Conservation (phyloP, 2,113 vertebrate species). For the Atractosteus spatula region DNA sequence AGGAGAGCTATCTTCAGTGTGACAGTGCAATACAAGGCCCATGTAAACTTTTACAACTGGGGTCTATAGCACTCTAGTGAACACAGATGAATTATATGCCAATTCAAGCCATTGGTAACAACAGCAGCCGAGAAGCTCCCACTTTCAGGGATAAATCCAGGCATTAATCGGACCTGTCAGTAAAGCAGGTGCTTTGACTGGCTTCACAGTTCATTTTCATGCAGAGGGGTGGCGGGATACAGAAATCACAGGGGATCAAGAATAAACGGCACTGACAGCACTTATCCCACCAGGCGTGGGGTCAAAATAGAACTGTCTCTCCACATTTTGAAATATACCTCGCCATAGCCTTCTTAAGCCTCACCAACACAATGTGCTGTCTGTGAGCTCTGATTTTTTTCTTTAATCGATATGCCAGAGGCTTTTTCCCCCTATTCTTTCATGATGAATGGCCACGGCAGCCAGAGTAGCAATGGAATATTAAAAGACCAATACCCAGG, state of each 20-base stretch:
- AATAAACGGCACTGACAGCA: conserved; percentile 70
- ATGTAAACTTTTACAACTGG: neutral
- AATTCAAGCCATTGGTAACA: conserved; percentile 40
- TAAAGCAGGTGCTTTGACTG: conserved; percentile 75
- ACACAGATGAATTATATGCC: conserved; percentile 59
- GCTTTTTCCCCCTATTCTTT: conserved; percentile 55
- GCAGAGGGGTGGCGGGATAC: conserved; percentile 59
- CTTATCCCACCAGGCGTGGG: conserved; percentile 62
- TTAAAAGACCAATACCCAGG: conserved; percentile 49
- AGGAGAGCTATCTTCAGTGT: neutral
- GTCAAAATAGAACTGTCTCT: conserved; percentile 68
- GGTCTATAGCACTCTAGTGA: conserved; percentile 37
- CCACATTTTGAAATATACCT: conserved; percentile 70
- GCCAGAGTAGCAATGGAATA: conserved; percentile 59
- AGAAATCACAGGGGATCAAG: conserved; percentile 70
- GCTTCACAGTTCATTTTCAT: conserved; percentile 71
- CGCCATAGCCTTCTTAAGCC: conserved; percentile 47
- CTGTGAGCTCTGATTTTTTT: conserved; percentile 42
- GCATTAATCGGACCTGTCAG: conserved; percentile 70
- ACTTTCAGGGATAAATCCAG: conserved; percentile 64
- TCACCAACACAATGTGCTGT: conserved; percentile 42
- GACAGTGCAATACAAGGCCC: neutral
- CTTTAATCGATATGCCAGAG: conserved; percentile 48
- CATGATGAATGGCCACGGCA: conserved; percentile 60
- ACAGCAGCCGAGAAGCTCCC: conserved; percentile 47